These are phyloP conservation scores for Bagarius yarrelli DNA, from an alignment of 2,113 vertebrate species.

Conservation along the genomic window DNA sequence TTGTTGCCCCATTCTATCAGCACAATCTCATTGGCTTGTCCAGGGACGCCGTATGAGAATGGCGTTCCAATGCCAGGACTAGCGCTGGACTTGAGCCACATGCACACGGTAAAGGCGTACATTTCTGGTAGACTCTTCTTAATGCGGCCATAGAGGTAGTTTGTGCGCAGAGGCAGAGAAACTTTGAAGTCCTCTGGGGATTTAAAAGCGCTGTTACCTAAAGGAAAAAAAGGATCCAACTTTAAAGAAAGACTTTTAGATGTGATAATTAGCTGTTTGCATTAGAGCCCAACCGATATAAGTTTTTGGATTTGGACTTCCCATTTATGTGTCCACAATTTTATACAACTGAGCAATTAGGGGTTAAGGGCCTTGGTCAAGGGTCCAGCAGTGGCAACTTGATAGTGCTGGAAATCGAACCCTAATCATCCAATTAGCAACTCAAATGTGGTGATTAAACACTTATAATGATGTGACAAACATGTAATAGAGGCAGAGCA, in stretches of 20 bases:
- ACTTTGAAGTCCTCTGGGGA: constrained; percentile 95
- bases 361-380: too few species aligned
- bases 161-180: constrained; percentile 90
- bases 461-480: too few species aligned
- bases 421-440: too few species aligned
- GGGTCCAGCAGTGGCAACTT: too few species aligned
- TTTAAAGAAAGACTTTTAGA: background rate
- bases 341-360: too few species aligned
- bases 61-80: constrained; percentile 93
- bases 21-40: constrained; percentile 97
- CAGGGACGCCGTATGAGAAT: constrained; percentile 91
- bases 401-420: too few species aligned
- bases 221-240: constrained; percentile 10
- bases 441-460: too few species aligned
- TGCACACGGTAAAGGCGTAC: constrained; percentile 93
- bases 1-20: constrained; percentile 98
- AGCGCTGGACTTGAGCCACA: constrained; percentile 94
- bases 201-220: constrained; percentile 92
- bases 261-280: background rate
- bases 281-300: too few species aligned
- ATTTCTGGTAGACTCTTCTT: constrained; percentile 96
- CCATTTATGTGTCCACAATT: too few species aligned
- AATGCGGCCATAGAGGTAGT: constrained; percentile 93
- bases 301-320: too few species aligned
- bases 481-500: too few species aligned